Percentiles rank a stretch among this genome's conserved stretches.
Conservation (phyloP, 2,888 invertebrate species). For the Fabriciana adippe region DNA sequence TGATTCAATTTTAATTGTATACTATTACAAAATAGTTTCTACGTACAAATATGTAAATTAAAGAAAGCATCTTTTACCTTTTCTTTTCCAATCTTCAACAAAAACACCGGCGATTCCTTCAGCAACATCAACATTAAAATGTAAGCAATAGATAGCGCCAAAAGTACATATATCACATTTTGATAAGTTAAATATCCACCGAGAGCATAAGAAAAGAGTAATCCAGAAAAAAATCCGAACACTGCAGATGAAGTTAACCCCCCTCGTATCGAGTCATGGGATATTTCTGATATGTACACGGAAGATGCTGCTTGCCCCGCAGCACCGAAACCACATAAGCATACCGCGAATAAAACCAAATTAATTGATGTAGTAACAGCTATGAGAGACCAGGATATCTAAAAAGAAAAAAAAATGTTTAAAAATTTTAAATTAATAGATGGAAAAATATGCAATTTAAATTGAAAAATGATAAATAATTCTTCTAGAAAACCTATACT, state of each 20-base stretch:
- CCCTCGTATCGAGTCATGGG: slow-evolving; percentile 68
- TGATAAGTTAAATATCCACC: slow-evolving; percentile 63
- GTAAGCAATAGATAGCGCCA: slow-evolving; percentile 57
- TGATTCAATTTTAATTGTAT: too few species aligned
- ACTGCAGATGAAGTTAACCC: slow-evolving; percentile 60
- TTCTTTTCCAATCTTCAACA: slow-evolving; percentile 58
- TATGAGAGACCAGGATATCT: slow-evolving; percentile 66
- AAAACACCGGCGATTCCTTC: slow-evolving; percentile 65
- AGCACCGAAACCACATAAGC: slow-evolving; percentile 61
- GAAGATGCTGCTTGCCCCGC: slow-evolving; percentile 68
- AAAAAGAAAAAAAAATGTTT: slow-evolving; percentile 37
- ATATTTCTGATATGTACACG: slow-evolving; percentile 68
- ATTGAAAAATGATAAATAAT: too few species aligned
- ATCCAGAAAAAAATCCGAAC: slow-evolving; percentile 59
- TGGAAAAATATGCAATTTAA: too few species aligned
- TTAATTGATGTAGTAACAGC: slow-evolving; percentile 54
- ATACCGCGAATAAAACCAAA: slow-evolving; percentile 55
- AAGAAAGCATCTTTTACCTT: slow-evolving; percentile 48
- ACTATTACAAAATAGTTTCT: too few species aligned
- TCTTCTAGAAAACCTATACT: too few species aligned
- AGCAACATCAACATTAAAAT: slow-evolving; percentile 53
- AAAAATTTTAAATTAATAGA: neutral
- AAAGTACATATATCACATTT: slow-evolving; percentile 55
- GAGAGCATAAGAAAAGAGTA: slow-evolving; percentile 59
- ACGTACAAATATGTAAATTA: too few species aligned